phyloP scores from a whole-genome alignment of 2,113 vertebrate genomes.

The Rallus limicola region DNA sequence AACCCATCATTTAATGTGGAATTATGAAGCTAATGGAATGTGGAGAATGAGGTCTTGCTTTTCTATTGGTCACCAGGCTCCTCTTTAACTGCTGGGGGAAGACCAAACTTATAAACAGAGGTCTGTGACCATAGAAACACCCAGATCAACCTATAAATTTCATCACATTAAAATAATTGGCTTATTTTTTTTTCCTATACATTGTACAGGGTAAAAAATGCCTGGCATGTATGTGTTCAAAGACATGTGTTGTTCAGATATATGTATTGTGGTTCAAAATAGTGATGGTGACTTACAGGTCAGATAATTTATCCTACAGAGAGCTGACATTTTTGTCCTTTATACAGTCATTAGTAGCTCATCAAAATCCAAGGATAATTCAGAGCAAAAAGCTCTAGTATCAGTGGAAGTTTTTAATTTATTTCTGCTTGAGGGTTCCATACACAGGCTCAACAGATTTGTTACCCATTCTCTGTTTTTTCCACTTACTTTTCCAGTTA shows the following conservation, averaged over 20 bases:
- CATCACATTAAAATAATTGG: conserved; percentile 20
- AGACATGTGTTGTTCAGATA: background rate
- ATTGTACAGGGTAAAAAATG: background rate
- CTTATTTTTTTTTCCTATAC: background rate
- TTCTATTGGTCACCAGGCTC: conserved; percentile 39
- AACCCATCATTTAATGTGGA: conserved; percentile 45
- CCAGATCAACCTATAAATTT: background rate
- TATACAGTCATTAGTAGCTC: background rate
- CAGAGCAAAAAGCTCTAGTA: background rate
- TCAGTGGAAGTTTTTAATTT: background rate
- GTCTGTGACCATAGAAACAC: conserved; percentile 63
- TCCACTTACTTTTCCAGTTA: background rate
- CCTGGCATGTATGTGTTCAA: background rate
- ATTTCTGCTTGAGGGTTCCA: background rate
- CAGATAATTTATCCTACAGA: background rate
- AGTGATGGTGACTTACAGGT: background rate
- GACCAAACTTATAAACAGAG: conserved; percentile 48
- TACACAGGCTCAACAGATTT: background rate
- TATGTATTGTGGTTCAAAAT: background rate
- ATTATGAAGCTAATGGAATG: conserved; percentile 59
- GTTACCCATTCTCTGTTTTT: background rate
- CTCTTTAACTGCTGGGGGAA: conserved; percentile 13
- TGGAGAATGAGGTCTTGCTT: conserved; percentile 49
- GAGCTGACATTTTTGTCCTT: background rate
- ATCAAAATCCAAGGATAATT: background rate